Evolutionary conservation across 2,797 vertebrate genomes (phyloP), one percentile per base, ranked within the genome.

Genomic region (Cossypha heuglini): DNA sequence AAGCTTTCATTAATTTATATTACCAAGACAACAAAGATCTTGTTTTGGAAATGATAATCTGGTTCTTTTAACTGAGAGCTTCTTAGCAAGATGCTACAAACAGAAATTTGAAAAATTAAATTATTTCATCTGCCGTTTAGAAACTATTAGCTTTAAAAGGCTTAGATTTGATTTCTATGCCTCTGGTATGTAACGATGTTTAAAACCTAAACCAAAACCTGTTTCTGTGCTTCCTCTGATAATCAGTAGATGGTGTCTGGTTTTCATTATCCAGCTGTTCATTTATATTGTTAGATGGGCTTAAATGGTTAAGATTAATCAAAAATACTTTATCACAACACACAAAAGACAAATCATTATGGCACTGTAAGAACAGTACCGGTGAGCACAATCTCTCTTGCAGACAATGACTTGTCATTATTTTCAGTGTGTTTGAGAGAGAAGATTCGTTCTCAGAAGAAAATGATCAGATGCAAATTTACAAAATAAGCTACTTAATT

Each of bases 101-200:
- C 18, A 93, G 31, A 79, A 85, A 22, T 10, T 45, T 84, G 40
- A 43, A 91, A 85, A 82, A 71, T 67, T 22, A 40, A 76, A 86
- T 64, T 52, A 10, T 46, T 68, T 85, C 6, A 55, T 48, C 73
- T 48, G 58, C 24, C 72, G 26, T 69, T 86, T 84, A 81, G 84
- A 94, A 92, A 86, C 37, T 40, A 38, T 48, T 74, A 37, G 11
- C 49, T 91, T 94, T 58, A 83, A 91, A 89, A 75, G n/a, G 68
- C 37, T 80, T 25, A 51, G 58, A 58, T 75, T 79, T 66, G 7
- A 81, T 88, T 84, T 86, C 24, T 46, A 5, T 37, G 42, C 28
- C 38, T 67, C 63, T 77, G 61, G 52, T 77, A 54, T 16, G 61
- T 24, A 87, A 33, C 1, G 1, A 64, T 1, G 16, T 18, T 76